These are phyloP conservation scores for human (Homo sapiens) DNA, from an alignment of 2,113 vertebrate species.

Conservation along the genomic window GRCh38 chr11:41938501-41939000, in stretches of 20 bases:
- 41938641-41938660: not conserved
- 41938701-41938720: not conserved
- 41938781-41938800: not conserved
- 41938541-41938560: not conserved
- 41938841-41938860: not conserved
- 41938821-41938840: not conserved
- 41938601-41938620: not conserved
- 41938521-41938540: not conserved
- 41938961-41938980: constrained; percentile 36
- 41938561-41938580: not conserved
- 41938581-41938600: not conserved
- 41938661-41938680: not conserved
- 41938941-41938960: constrained; percentile 45
- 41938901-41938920: not conserved
- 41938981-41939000: constrained; percentile 43
- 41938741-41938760: not conserved
- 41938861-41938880: constrained; percentile 3
- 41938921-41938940: not conserved
- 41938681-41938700: not conserved
- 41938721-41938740: not conserved
- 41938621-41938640: not conserved
- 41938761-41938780: not conserved
- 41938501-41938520: not conserved
- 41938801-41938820: not conserved
- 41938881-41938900: not conserved